Conservation (phyloP, 2,797 vertebrate species). For the Morelia viridis region DNA sequence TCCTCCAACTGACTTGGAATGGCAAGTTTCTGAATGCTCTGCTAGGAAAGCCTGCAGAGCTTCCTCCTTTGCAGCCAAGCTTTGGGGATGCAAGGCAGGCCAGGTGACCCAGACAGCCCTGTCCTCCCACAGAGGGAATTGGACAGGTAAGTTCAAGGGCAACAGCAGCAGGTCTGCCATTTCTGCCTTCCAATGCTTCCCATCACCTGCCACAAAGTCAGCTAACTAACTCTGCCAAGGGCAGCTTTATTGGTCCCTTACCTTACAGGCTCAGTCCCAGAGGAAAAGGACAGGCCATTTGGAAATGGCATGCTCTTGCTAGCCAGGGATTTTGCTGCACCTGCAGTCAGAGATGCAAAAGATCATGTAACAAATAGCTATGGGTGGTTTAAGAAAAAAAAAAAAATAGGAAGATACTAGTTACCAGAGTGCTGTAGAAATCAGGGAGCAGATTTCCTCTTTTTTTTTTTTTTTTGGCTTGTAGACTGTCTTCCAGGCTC, state of each 20-base stretch:
- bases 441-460: not conserved
- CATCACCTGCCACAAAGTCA: not conserved
- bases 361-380: not conserved
- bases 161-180: not conserved
- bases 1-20: not conserved
- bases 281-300: conserved; percentile 2
- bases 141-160: not conserved
- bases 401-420: not conserved
- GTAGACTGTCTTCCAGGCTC: too few relatives aligned
- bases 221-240: not conserved
- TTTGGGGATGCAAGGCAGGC: not conserved
- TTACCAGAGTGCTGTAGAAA: not conserved
- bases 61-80: not conserved
- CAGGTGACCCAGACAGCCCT: not conserved
- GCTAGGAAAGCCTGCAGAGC: not conserved
- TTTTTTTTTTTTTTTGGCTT: too few relatives aligned
- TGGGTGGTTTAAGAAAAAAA: not conserved
- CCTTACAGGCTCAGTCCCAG: too few relatives aligned
- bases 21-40: not conserved
- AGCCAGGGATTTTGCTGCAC: not conserved
- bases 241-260: not conserved
- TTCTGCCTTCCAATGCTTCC: not conserved
- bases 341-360: not conserved
- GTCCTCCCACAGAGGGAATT: not conserved
- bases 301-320: conserved; percentile 52